Conservation (phyloP, 2,797 vertebrate species). For the Muscicapa comitata region DNA sequence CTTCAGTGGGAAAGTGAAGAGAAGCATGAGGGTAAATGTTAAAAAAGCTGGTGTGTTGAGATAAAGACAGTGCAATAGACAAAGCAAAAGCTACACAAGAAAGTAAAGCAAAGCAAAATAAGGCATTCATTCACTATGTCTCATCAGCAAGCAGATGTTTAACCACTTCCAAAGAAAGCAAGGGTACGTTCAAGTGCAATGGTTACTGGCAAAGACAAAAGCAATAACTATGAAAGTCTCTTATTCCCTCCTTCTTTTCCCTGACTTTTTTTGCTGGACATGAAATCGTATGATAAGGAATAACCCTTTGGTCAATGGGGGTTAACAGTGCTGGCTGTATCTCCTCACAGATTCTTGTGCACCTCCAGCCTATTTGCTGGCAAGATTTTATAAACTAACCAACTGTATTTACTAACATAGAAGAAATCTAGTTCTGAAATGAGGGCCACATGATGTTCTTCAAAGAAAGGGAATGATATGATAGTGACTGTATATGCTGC, state of each 20-base stretch:
- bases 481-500: not conserved
- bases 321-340: not conserved
- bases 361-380: rapidly evolving
- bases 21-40: not conserved
- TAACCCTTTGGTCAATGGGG: not conserved
- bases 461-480: not conserved
- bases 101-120: not conserved
- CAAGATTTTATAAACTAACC: not conserved
- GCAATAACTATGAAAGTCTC: rapidly evolving
- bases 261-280: not conserved
- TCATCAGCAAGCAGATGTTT: not conserved
- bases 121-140: not conserved
- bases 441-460: not conserved
- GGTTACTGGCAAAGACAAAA: not conserved
- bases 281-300: too few species aligned
- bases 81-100: not conserved
- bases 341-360: not conserved
- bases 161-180: not conserved
- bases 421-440: not conserved
- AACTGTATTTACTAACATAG: not conserved
- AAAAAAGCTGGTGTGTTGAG: not conserved
- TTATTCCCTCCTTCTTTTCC: not conserved
- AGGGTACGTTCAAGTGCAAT: rapidly evolving
- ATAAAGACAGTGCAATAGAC: not conserved
- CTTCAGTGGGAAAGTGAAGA: not conserved